Base-by-base conservation (phyloP, 1,140 invertebrate genomes). In the Pseudomyrmex dendroicus region DNA sequence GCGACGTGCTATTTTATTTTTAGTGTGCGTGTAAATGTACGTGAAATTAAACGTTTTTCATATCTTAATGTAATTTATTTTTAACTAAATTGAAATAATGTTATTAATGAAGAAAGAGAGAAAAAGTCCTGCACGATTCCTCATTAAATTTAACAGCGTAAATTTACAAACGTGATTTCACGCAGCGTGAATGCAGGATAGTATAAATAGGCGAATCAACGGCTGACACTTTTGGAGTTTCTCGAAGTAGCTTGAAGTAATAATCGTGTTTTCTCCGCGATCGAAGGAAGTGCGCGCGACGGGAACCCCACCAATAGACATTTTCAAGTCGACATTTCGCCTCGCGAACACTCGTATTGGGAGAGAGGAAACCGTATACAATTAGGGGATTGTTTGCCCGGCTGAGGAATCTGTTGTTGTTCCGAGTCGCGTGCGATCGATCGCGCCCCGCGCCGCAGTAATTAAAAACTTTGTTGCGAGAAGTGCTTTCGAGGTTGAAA, bases 141-240 rank as follows among this genome's bases (percentile, higher is more conserved):
- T 70, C 20, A 48, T 59, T 68, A 68, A 35, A 68, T n/a, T 57
- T 64, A 13, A 22, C 17, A 13, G 35, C 3, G 10, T 35, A 48
- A 20, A 20, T 20, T 20, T 20, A 20, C 20, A 20, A 20, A 20
- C 20, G 20, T 20, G 20, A 20, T 20, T 20, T 20, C 20, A 78
- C 13, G 68, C 57, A 13, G 25, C 5, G 62, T 59, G 83, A 76
- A 74, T 86, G 63, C 57, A 35, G 83, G 70, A 66, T 88, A 85
- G 84, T 87, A 86, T 84, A 85, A 86, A 86, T 86, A 80, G 85
- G 84, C 35, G 89, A 88, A 82, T 86, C 83, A 35, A 66, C 64
- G 66, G 64, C 68, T 59, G 62, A 64, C 78, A 87, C 84, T 87
- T 89, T 87, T 90, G 76, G 82, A 91, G 90, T 89, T 91, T 85